Evolutionary conservation across 2,113 vertebrate species (phyloP), one percentile per base, ranked within the genome.

Genomic region (Morone chrysops): DNA sequence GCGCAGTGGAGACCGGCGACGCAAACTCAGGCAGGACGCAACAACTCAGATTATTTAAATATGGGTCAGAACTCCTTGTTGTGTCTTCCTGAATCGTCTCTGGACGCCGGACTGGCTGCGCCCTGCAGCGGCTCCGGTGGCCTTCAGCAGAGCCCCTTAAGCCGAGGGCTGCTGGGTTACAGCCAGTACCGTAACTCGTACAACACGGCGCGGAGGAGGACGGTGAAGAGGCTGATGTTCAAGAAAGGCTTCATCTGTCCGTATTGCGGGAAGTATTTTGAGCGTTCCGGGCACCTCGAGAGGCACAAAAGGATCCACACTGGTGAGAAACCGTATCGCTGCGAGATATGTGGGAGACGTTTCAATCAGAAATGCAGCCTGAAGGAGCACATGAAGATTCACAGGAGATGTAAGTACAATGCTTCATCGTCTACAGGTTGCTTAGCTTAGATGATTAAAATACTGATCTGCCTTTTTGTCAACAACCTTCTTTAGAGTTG

Each of bases 291-390:
- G 0, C 92, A 94, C 66, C 86, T 94, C 0, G 94, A 93, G 79
- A 59, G 93, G 10, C 94, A 94, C 7, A 93, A 93, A 4, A 78
- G 86, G 88, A 93, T 94, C 13, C 94, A 94, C 5, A 94, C 94
- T 0, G 94, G 94, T 0, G 94, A 94, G 87, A 94, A 93, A 60
- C 93, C 94, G 0, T 94, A 88, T 3, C 81, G 82, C 50, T 94
- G 94, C 4, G 92, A 94, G 59, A 57, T 87, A 0, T 94, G 94
- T 5, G 93, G 91, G 5, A 72, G 87, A 5, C 76, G 87, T 1
- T 94, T 94, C 83, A 94, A 93, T 22, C 94, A 94, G 92, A 94
- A 93, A 2, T 90, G 91, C 78, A 94, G 91, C 87, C 78, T 94
- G 0, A 94, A 93, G 81, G 93, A 93, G 57, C 94, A 94, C 87